Percentiles rank a stretch among this genome's conserved stretches.
These are phyloP conservation scores for Amphiprion ocellaris DNA, from an alignment of 2,113 vertebrate genomes.

Conservation along the genomic window DNA sequence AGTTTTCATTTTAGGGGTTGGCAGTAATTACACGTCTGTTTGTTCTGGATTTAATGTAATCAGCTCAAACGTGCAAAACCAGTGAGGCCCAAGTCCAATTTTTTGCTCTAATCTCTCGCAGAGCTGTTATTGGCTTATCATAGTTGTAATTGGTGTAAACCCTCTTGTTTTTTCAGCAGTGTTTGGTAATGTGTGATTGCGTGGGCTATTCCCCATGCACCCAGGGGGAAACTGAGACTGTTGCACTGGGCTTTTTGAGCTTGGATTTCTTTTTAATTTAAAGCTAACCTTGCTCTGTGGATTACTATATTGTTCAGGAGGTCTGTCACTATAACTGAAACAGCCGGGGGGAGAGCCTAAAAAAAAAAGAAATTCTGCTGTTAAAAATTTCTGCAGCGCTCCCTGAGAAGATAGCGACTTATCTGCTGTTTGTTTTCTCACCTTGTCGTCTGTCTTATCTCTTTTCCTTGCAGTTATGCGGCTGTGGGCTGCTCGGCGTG, in stretches of 20 bases:
- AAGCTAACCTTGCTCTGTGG: not conserved
- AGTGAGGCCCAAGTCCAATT: constrained; percentile 52
- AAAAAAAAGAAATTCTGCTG: not conserved
- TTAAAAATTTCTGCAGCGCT: not conserved
- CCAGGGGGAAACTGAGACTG: constrained; percentile 19
- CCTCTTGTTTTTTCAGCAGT: constrained; percentile 35
- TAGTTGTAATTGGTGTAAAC: constrained; percentile 61
- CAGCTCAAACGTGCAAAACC: constrained; percentile 53
- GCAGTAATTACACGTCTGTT: constrained; percentile 63
- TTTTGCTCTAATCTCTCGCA: constrained; percentile 65
- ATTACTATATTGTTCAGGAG: not conserved
- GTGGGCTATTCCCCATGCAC: constrained; percentile 18
- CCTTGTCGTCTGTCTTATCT: constrained; percentile 67
- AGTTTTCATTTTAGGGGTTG: constrained; percentile 22
- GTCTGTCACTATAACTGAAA: not conserved
- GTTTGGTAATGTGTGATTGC: constrained; percentile 52
- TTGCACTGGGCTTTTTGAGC: constrained; percentile 1
- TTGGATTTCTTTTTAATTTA: constrained; percentile 13
- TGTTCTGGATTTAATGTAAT: constrained; percentile 69
- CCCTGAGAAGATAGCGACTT: not conserved
- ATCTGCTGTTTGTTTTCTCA: constrained; percentile 45
- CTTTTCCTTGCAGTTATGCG: constrained; percentile 89
- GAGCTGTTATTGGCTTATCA: constrained; percentile 62
- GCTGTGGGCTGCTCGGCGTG: constrained; percentile 97
- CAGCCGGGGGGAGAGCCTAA: not conserved